These are phyloP conservation scores for Tillus elongatus DNA, from an alignment of 2,888 invertebrate genomes.

Conservation along the genomic window DNA sequence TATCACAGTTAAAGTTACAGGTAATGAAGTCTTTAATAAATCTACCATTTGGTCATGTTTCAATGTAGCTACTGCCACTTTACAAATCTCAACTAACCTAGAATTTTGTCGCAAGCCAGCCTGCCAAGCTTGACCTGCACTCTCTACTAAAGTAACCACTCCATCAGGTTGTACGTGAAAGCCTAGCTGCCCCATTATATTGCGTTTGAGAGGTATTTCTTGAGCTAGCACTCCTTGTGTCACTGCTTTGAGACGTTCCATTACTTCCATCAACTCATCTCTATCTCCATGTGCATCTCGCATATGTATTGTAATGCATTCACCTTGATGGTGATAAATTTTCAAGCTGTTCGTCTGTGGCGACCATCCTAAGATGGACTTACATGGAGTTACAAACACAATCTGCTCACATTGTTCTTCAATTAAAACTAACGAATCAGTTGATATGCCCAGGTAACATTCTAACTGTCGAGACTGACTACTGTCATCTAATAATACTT, in stretches of 20 bases:
- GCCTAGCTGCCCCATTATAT: conserved; percentile 75
- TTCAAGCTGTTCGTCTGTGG: conserved; percentile 55
- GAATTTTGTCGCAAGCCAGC: conserved; percentile 86
- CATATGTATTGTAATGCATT: conserved; percentile 76
- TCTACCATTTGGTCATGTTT: conserved; percentile 91
- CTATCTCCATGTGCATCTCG: conserved; percentile 59
- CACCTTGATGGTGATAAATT: conserved; percentile 88
- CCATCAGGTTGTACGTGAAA: conserved; percentile 90
- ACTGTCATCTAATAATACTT: conserved; percentile 64
- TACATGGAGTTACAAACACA: conserved; percentile 77
- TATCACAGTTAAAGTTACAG: conserved; percentile 75
- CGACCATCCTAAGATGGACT: conserved; percentile 62
- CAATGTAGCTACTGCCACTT: conserved; percentile 73
- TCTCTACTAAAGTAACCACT: conserved; percentile 87
- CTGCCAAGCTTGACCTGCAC: conserved; percentile 58
- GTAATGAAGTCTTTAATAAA: conserved; percentile 77
- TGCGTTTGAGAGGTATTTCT: conserved; percentile 73
- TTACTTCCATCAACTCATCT: conserved; percentile 64
- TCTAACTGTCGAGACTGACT: conserved; percentile 58
- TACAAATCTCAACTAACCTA: conserved; percentile 67
- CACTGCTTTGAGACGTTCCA: conserved; percentile 70
- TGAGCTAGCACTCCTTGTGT: conserved; percentile 68
- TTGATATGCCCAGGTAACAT: conserved; percentile 77
- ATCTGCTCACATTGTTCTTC: conserved; percentile 76
- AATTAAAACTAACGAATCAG: conserved; percentile 78